Base-by-base conservation (phyloP, 1,140 invertebrate genomes). In the Chrysopa pallens region DNA sequence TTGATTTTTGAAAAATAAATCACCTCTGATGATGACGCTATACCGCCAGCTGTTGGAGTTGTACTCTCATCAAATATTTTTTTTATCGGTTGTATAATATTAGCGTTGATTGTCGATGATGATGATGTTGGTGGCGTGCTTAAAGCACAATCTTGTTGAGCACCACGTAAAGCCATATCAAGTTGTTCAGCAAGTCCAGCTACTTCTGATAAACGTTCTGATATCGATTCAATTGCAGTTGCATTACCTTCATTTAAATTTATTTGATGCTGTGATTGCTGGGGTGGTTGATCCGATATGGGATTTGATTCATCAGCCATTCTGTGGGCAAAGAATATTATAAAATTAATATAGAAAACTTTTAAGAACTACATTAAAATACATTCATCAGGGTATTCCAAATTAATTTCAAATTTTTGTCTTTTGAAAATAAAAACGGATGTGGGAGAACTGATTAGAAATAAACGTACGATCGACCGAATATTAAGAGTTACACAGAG, bases 141-240 rank as follows among this genome's bases (percentile, higher is more conserved):
- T 13, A 57, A 42, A 1, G 53, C 48, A 39, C 54, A 55, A 37
- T 55, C 55, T 43, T 60, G 55, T 49, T 68, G 63, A 8, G 62
- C 54, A 58, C 73, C 62, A 52, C 69, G 60, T 54, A 76, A 44
- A 60, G 62, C 56, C 7, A 66, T 66, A 49, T 80, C 78, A 36
- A 80, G 54, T 42, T 75, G 71, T 50, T 80, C 76, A 1, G 76
- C 75, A 2, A 78, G 62, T 38, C 65, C 66, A 6, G 75, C 74
- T 0, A 80, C 74, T 55, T 77, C 73, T n/a, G 66, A 57, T 27
- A 80, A 56, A 51, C 67, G 68, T 45, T 72, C 68, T 7, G 72
- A 68, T 29, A 80, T 79, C 8, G 76, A 72, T 36, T 76, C 72
- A 6, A 77, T 67, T 2, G 76, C 75, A 39, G 73, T 69, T 36